phyloP scores from a whole-genome alignment of 2,797 vertebrate genomes.

The Cacajao melanocephalus region DNA sequence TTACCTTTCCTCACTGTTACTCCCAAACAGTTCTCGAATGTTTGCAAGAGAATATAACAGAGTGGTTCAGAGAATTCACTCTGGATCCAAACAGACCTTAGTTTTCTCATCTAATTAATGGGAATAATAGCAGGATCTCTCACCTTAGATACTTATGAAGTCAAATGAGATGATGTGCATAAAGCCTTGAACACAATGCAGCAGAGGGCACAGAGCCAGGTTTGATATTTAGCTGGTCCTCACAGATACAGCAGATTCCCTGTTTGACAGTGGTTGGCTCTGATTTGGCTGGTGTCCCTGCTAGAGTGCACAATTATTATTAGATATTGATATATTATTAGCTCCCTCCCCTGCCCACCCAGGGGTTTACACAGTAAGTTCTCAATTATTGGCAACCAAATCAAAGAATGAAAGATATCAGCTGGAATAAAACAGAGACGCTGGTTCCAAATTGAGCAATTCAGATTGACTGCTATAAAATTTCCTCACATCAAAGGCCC shows the following conservation, averaged over 20 bases:
- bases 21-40: background rate
- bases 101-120: background rate
- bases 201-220: background rate
- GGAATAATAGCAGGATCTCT: background rate
- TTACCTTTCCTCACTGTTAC: background rate
- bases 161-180: background rate
- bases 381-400: background rate
- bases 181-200: background rate
- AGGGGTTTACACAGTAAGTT: background rate
- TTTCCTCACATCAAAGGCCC: background rate
- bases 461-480: background rate
- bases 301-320: background rate
- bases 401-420: background rate
- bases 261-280: background rate
- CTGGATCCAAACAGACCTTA: background rate
- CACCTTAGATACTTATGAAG: background rate
- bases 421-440: background rate
- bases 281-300: background rate
- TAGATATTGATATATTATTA: background rate
- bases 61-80: background rate
- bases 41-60: background rate
- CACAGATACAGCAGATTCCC: background rate
- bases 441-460: background rate
- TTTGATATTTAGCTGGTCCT: background rate
- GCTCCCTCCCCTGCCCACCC: background rate